Conservation (phyloP, 2,888 invertebrate genomes). For the Dendrolimus pini region DNA sequence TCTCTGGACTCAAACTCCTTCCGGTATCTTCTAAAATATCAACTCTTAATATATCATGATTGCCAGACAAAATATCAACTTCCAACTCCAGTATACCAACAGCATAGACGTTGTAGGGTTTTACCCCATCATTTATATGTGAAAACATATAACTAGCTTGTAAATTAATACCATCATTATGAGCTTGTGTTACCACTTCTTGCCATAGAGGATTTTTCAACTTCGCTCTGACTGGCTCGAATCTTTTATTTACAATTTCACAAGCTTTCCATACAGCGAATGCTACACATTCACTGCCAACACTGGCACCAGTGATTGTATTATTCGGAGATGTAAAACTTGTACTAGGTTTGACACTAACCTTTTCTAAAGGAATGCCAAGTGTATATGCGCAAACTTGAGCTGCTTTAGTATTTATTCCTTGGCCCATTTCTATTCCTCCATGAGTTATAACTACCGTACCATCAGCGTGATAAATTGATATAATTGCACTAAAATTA, state of each 20-base stretch:
- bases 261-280: conserved; percentile 79
- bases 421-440: conserved; percentile 87
- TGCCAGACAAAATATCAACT: conserved; percentile 88
- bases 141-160: conserved; percentile 78
- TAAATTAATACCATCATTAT: conserved; percentile 71
- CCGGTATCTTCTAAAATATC: conserved; percentile 86
- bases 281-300: conserved; percentile 80
- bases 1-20: conserved; percentile 81
- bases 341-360: conserved; percentile 79
- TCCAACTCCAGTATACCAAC: conserved; percentile 82
- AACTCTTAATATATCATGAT: conserved; percentile 80
- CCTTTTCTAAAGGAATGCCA: conserved; percentile 82
- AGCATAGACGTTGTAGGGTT: conserved; percentile 80
- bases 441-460: conserved; percentile 82
- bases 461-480: conserved; percentile 83
- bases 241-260: conserved; percentile 74
- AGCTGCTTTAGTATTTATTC: conserved; percentile 86
- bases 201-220: conserved; percentile 75
- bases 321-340: conserved; percentile 79
- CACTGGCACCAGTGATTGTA: conserved; percentile 79
- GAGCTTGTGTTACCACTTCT: conserved; percentile 72
- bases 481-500: conserved; percentile 78
- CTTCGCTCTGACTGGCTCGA: conserved; percentile 76
- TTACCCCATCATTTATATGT: conserved; percentile 54
- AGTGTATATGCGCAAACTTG: conserved; percentile 85